These are phyloP conservation scores for Lycopodina hypogea DNA, from an alignment of 37 sponge, comb jelly and placozoan species.

Conservation along the genomic window DNA sequence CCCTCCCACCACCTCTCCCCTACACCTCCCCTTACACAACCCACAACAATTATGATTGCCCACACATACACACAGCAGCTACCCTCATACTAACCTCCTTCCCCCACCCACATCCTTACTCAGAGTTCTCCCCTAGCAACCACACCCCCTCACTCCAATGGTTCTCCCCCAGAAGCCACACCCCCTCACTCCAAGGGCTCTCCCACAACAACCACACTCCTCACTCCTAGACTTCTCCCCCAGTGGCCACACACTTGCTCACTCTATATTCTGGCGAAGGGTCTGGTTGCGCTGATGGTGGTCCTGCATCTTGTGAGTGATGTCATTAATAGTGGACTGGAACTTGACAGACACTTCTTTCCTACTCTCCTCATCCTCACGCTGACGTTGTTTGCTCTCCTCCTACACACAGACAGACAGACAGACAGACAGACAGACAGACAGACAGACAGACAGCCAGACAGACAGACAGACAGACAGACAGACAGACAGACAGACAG, in stretches of 20 bases:
- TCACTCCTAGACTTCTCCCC: not conserved
- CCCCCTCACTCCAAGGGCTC: not conserved
- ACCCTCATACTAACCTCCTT: too few relatives aligned
- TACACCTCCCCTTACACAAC: not conserved
- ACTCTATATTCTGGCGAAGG: slow-evolving; percentile 84
- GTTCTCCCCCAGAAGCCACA: not conserved
- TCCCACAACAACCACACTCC: not conserved
- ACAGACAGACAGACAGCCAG: too few relatives aligned
- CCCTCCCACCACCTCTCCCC: not conserved
- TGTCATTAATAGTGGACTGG: slow-evolving; percentile 91
- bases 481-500: too few relatives aligned
- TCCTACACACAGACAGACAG: slow-evolving; percentile 86
- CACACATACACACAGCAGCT: not conserved
- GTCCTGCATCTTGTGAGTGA: slow-evolving; percentile 91
- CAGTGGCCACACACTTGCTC: not conserved
- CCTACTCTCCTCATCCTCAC: slow-evolving; percentile 89
- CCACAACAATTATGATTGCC: not conserved
- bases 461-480: too few relatives aligned
- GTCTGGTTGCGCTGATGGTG: slow-evolving; percentile 79
- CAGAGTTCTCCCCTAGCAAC: not conserved
- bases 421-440: too few relatives aligned
- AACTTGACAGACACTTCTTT: slow-evolving; percentile 83
- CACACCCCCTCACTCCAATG: not conserved
- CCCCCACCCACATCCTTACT: not conserved
- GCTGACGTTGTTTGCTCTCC: slow-evolving; percentile 76